phyloP scores from a whole-genome alignment of 1,140 invertebrate species.

The Babylonia areolata region DNA sequence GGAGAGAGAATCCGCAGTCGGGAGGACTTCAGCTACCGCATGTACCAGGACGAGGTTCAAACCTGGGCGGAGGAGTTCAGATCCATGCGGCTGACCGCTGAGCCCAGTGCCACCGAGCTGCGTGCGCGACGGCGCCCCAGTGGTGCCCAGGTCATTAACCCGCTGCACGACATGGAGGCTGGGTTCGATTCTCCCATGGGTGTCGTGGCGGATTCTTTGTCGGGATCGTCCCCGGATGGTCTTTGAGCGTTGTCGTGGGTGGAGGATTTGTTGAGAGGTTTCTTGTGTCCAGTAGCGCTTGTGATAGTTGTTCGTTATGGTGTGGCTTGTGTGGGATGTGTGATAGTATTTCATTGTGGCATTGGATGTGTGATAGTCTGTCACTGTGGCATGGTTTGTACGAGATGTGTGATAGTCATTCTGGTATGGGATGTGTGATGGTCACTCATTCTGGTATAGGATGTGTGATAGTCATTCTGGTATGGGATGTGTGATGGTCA shows the following conservation, averaged over 20 bases:
- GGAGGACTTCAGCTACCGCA: slow-evolving; percentile 75
- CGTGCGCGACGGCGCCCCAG: slow-evolving; percentile 42
- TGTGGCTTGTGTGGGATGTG: no score
- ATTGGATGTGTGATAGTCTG: no score
- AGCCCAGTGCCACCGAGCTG: slow-evolving; percentile 45
- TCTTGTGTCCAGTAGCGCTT: no score
- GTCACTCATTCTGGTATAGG: no score
- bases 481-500: no score
- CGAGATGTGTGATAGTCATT: no score
- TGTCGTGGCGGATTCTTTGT: neutral
- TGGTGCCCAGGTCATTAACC: slow-evolving; percentile 22
- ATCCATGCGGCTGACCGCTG: slow-evolving; percentile 39
- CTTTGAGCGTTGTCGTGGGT: neutral
- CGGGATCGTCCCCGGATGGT: neutral
- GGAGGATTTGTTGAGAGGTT: no score
- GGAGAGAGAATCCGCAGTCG: slow-evolving; percentile 72
- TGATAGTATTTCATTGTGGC: no score
- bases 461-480: no score
- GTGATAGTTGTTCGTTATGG: no score
- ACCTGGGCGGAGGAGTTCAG: slow-evolving; percentile 63
- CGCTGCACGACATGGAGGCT: neutral
- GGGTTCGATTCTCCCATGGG: neutral
- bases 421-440: no score
- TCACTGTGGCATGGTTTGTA: no score
- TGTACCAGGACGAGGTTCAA: slow-evolving; percentile 76